Percentiles rank a stretch among this genome's conserved stretches.
Conservation (phyloP, 2,888 invertebrate species). For the Sturmia bella region DNA sequence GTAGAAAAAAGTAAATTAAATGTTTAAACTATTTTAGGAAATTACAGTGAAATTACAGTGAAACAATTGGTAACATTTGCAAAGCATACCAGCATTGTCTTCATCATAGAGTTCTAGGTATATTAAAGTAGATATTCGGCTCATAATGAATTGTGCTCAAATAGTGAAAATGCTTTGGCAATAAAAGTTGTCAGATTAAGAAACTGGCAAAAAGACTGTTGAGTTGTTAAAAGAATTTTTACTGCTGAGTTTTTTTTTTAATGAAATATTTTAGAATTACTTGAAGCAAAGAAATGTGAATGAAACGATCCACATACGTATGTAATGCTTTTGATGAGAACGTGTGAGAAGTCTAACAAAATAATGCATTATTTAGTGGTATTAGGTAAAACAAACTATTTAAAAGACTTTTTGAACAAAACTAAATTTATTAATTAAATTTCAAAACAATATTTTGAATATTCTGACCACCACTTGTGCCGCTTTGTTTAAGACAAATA, state of each 20-base stretch:
- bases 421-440: constrained; percentile 37
- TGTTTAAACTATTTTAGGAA: constrained; percentile 56
- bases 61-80: constrained; percentile 55
- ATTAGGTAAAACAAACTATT: too few relatives aligned
- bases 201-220: neutral
- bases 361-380: too few relatives aligned
- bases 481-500: constrained; percentile 24
- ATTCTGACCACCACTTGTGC: constrained; percentile 35
- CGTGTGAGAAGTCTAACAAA: too few relatives aligned
- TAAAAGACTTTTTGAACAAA: too few relatives aligned
- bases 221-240: constrained; percentile 8
- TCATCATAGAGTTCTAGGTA: constrained; percentile 8
- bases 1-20: constrained; percentile 13
- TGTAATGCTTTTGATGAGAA: too few relatives aligned
- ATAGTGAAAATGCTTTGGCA: constrained; percentile 33
- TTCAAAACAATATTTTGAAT: constrained; percentile 63
- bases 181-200: constrained; percentile 19
- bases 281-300: too few relatives aligned
- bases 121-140: too few relatives aligned
- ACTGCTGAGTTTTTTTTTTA: neutral
- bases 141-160: constrained; percentile 19
- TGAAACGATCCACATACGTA: too few relatives aligned
- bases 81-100: constrained; percentile 26
- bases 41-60: constrained; percentile 59
- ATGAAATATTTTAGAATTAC: neutral